These are phyloP conservation scores for Ammospiza nelsoni DNA, from an alignment of 2,113 vertebrate species.

Conservation along the genomic window DNA sequence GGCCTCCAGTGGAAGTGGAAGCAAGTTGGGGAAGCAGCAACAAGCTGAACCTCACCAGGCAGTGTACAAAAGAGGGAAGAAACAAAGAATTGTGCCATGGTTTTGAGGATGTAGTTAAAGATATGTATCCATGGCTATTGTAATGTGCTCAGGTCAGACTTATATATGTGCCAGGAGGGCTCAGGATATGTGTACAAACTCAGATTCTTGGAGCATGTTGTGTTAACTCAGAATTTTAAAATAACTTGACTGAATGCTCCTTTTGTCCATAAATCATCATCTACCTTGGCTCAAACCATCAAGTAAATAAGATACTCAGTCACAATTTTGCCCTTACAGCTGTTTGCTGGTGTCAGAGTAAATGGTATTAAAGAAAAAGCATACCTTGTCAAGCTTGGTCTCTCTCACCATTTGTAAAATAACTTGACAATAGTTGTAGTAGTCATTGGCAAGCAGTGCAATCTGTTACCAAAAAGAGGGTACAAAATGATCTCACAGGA, in stretches of 20 bases:
- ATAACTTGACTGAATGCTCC: neutral
- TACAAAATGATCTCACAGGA: neutral
- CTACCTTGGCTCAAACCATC: neutral
- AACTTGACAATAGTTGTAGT: conserved; percentile 70
- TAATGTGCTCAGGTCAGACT: neutral
- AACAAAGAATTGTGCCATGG: neutral
- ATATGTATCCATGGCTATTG: neutral
- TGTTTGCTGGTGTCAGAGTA: neutral
- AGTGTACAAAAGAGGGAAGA: neutral
- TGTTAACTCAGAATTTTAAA: neutral
- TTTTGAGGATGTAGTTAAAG: neutral
- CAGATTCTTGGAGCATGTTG: neutral
- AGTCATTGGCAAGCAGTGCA: conserved; percentile 59
- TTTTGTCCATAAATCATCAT: neutral
- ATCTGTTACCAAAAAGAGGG: conserved; percentile 44
- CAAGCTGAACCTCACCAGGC: neutral
- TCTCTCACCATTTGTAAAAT: conserved; percentile 67
- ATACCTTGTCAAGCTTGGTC: conserved; percentile 63
- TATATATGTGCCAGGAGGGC: neutral
- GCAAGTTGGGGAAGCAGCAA: neutral
- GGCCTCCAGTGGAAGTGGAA: neutral
- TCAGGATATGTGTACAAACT: neutral
- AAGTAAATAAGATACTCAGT: neutral
- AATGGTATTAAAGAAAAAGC: neutral
- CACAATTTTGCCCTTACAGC: neutral